Base-by-base conservation (phyloP, 2,797 vertebrate genomes). In the Gallirallus australis region DNA sequence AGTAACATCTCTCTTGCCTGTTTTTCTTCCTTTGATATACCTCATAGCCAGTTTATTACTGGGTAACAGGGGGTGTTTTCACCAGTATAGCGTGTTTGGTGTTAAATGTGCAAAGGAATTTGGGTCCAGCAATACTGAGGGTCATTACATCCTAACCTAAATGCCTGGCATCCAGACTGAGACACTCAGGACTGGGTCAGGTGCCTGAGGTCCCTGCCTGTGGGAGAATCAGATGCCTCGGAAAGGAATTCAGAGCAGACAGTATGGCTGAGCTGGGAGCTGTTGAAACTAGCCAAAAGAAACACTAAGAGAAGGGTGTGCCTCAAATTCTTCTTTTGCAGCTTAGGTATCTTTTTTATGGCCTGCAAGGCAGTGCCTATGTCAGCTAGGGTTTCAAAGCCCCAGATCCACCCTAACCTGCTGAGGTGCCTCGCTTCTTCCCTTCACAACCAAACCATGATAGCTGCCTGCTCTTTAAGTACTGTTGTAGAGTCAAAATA, bases 251-350 rank as follows among this genome's bases (percentile, higher is more conserved):
- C 45, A 21, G 54, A 92, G 83, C 48, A 86, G 90, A 70, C 59
- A 80, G 31, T 28, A 39, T 81, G 48, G 59, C 54, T 64, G 70
- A 94, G 35, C 33, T 35, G 60, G 89, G 88, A 96, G 93, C 71
- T 96, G 89, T 89, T 86, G 63, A 56, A 96, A 96, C 90, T 86
- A 92, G 96, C 94, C 83, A 92, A 96, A 52, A 84, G 63, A 93
- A 95, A 90, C 61, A 77, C 35, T 52, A 30, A 45, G 53, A 57
- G 39, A 94, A 95, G 88, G 94, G 95, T 19, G 89, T 95, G 92
- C 40, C 93, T 70, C 45, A 69, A 93, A 95, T 90, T 86, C 47
- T 81, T 93, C 71, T 77, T 93, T 82, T 82, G 52, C 59, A 77
- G 66, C 2, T 70, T 53, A 82, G 81, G 80, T 69, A 30, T 45